These are phyloP conservation scores for Ruditapes philippinarum DNA, from an alignment of 1,140 invertebrate species.

Conservation along the genomic window DNA sequence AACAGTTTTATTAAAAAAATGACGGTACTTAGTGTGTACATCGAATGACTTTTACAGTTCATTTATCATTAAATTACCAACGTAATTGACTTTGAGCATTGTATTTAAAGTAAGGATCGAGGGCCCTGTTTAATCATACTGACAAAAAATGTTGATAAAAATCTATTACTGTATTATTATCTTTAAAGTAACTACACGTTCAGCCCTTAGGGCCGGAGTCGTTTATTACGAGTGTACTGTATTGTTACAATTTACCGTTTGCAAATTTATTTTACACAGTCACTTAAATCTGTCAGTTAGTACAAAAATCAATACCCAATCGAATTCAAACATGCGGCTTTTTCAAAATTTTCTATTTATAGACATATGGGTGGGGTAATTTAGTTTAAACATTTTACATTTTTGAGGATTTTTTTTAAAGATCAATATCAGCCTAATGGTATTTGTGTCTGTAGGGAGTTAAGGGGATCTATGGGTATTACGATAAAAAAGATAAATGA, in stretches of 20 bases:
- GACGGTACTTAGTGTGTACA: too few species aligned
- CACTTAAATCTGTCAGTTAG: too few species aligned
- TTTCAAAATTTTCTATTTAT: too few species aligned
- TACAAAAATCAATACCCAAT: slow-evolving; percentile 20
- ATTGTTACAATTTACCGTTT: too few species aligned
- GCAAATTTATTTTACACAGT: too few species aligned
- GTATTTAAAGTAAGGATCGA: neutral
- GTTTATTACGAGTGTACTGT: too few species aligned
- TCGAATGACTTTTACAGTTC: neutral
- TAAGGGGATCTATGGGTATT: neutral
- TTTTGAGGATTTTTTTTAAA: neutral
- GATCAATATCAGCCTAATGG: neutral
- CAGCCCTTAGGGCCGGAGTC: too few species aligned
- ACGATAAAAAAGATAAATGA: neutral
- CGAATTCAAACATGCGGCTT: neutral
- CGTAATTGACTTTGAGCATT: neutral
- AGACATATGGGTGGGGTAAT: too few species aligned
- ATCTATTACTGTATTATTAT: neutral
- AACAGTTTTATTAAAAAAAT: too few species aligned
- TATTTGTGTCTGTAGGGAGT: neutral
- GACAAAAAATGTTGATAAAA: neutral
- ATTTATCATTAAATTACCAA: too few species aligned
- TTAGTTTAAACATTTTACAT: too few species aligned
- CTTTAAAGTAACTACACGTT: neutral
- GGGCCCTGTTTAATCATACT: neutral